These are phyloP conservation scores for Naso thynnoides DNA, from an alignment of 2,797 vertebrate species.

Conservation along the genomic window DNA sequence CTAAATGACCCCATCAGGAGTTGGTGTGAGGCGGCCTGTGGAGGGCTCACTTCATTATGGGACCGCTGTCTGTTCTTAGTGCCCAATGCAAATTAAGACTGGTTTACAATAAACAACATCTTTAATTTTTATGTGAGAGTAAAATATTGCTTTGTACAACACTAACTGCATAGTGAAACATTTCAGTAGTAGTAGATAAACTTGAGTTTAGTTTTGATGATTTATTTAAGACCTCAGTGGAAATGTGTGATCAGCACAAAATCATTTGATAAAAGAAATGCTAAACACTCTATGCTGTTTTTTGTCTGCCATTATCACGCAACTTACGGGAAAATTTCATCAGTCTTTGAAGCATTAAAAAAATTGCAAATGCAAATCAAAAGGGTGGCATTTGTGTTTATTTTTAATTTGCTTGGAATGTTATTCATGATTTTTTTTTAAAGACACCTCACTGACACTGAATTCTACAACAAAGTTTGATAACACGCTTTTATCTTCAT, in stretches of 20 bases:
- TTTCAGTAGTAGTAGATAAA: neutral
- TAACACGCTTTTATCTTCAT: too few relatives aligned
- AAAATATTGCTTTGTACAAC: neutral
- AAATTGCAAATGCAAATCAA: conserved; percentile 1
- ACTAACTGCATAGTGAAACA: neutral
- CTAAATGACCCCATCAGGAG: conserved; percentile 38
- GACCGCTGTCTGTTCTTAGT: neutral
- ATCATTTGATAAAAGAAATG: conserved; percentile 24
- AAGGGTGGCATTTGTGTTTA: neutral
- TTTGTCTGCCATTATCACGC: conserved; percentile 21
- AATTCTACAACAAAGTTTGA: neutral
- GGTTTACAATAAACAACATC: conserved; percentile 1
- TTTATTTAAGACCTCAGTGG: conserved; percentile 4
- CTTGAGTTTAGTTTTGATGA: conserved; percentile 6
- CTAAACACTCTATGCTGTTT: neutral
- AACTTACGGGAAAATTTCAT: conserved; percentile 13
- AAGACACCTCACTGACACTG: neutral
- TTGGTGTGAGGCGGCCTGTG: conserved; percentile 14
- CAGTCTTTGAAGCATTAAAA: conserved; percentile 3
- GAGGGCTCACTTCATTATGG: conserved; percentile 23
- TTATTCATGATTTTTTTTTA: conserved; percentile 22
- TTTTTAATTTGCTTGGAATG: conserved; percentile 2
- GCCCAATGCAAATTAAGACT: conserved; percentile 1
- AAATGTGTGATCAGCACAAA: neutral
- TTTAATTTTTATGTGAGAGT: neutral